Base-by-base conservation (phyloP, 2,888 invertebrate species). In the Torymus auratus region DNA sequence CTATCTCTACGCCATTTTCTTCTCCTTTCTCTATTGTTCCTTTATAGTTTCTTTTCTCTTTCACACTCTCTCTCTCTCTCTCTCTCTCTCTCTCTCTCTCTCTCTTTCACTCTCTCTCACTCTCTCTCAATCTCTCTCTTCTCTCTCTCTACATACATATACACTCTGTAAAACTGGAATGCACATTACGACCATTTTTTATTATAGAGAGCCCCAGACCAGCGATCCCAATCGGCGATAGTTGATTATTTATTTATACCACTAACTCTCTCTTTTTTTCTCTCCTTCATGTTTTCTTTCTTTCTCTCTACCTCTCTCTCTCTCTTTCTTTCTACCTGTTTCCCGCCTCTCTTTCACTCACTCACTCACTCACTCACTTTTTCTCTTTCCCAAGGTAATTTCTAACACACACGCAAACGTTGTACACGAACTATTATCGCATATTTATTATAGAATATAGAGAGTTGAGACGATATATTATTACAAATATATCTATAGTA, bases 361-460 rank as follows among this genome's bases (percentile, higher is more conserved):
- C 14, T 14, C 60, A 50, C 28, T 67, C 20, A 14, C 58, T 65
- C 60, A 41, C 64, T 58, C 17, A 7, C 28, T 71, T 56, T 17
- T 56, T 13, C 41, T 41, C 41, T 41, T 41, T 69, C 53, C 69
- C 72, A 77, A 82, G 78, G 78, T 74, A 74, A 82, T 78, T 79
- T 80, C 52, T 17, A 64, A 80, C 68, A 80, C 70, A 80, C 77
- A 78, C 78, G 80, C 62, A 78, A 80, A 80, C 74, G 50, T 74
- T 78, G 68, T 62, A 80, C 80, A 82, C 74, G 71, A 80, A 80
- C 58, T 77, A 71, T 77, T 69, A 77, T 76, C 64, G 72, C 79
- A 72, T 82, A 82, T 64, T 71, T 75, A 75, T 78, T 56, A 62
- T 82, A 78, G 78, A 78, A 70, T 64, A 82, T 82, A 80, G 80